A percentile compares a stretch with the other conserved stretches of the same genome.
These are phyloP conservation scores for Rapana venosa DNA, from an alignment of 2,888 invertebrate species.

Conservation along the genomic window DNA sequence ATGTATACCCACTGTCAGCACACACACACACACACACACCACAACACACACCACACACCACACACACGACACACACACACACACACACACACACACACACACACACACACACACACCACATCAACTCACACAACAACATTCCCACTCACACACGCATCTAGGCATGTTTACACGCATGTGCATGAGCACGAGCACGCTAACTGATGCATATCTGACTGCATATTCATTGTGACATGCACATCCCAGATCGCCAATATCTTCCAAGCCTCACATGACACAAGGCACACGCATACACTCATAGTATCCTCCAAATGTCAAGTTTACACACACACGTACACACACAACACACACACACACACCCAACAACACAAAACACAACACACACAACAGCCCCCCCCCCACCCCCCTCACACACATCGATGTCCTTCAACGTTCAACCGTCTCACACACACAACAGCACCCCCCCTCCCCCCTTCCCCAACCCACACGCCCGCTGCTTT, in stretches of 20 bases:
- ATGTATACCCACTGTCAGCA: not conserved
- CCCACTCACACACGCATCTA: not conserved
- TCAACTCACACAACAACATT: not conserved
- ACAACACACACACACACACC: not conserved
- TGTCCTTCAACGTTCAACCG: too few species aligned
- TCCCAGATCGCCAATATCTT: too few species aligned
- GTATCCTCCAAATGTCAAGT: too few species aligned
- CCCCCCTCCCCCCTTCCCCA: too few species aligned
- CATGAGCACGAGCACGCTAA: not conserved
- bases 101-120: slow-evolving; percentile 1
- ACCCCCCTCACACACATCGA: too few species aligned
- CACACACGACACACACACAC: too few species aligned
- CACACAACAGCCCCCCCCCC: too few species aligned
- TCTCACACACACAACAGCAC: too few species aligned
- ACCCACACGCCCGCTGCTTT: not conserved
- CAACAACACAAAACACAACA: too few species aligned
- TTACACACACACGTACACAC: not conserved
- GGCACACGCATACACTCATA: not conserved
- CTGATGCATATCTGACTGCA: not conserved
- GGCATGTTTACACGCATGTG: not conserved
- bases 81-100: too few species aligned
- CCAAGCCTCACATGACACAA: too few species aligned
- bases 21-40: not conserved
- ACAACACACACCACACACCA: too few species aligned
- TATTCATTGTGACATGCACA: not conserved